Conservation (phyloP, 2,888 invertebrate genomes). For the Aethes cnicana region DNA sequence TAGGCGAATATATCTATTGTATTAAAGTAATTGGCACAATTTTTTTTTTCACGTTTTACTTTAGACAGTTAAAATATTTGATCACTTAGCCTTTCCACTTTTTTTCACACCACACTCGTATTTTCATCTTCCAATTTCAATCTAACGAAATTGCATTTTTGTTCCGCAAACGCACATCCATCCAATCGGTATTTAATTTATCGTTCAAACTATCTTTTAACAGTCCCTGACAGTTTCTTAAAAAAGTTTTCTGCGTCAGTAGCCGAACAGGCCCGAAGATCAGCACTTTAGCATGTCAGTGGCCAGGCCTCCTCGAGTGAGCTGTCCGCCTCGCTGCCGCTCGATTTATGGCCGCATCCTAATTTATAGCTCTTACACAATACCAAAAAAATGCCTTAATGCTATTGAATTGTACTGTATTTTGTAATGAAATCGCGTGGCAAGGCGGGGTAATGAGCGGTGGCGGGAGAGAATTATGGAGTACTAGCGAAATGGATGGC, state of each 20-base stretch:
- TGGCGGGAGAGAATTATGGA: conserved; percentile 17
- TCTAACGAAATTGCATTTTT: too few relatives aligned
- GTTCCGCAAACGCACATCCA: too few relatives aligned
- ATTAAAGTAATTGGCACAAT: too few relatives aligned
- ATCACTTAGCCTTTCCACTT: too few relatives aligned
- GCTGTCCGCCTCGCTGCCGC: conserved; percentile 52
- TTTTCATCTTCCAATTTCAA: too few relatives aligned
- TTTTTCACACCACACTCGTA: too few relatives aligned
- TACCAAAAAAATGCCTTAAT: conserved; percentile 39
- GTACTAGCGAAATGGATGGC: conserved; percentile 19
- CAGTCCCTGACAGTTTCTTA: neutral
- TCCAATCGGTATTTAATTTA: too few relatives aligned
- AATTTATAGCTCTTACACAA: conserved; percentile 56
- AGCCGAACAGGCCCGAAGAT: conserved; percentile 1
- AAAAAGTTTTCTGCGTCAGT: conserved; percentile 22
- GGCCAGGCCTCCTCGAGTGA: conserved; percentile 38
- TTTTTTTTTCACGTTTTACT: too few relatives aligned
- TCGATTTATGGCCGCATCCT: conserved; percentile 65
- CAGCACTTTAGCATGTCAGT: conserved; percentile 33
- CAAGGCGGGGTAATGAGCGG: conserved; percentile 28
- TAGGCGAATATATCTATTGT: too few relatives aligned
- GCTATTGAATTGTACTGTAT: conserved; percentile 40
- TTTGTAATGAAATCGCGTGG: conserved; percentile 32
- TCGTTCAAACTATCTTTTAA: too few relatives aligned
- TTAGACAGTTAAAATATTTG: too few relatives aligned